Conservation (phyloP, 2,888 invertebrate genomes). For the Diadegma fenestrale region DNA sequence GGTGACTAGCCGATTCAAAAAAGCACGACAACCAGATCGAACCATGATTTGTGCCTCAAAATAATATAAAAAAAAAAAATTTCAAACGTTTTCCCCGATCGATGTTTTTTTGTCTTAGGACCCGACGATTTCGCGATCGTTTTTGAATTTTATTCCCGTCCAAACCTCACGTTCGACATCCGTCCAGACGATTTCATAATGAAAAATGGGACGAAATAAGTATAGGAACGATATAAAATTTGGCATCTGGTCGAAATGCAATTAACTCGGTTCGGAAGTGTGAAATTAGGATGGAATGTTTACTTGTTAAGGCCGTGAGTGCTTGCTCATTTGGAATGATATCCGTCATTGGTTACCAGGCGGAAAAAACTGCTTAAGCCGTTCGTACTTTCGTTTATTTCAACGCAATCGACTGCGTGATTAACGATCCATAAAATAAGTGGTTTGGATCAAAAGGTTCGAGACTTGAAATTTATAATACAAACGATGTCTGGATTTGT, state of each 20-base stretch:
- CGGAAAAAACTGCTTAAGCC: conserved; percentile 4
- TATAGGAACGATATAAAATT: background rate
- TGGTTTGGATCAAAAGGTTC: conserved; percentile 33
- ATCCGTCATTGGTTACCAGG: conserved; percentile 12
- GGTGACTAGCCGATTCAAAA: conserved; percentile 70
- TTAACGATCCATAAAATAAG: conserved; percentile 33
- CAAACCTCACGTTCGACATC: too few relatives aligned
- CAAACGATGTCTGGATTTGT: conserved; percentile 23
- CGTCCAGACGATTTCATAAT: too few relatives aligned
- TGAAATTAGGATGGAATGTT: background rate
- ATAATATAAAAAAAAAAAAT: too few relatives aligned
- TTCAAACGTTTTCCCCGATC: background rate
- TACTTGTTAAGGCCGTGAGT: background rate
- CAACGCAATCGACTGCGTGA: conserved; percentile 8
- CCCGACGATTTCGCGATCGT: too few relatives aligned
- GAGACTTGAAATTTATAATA: conserved; percentile 27
- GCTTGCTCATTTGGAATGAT: background rate
- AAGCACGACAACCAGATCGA: conserved; percentile 45
- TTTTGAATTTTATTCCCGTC: too few relatives aligned
- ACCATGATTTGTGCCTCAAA: conserved; percentile 1
- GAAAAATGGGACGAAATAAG: too few relatives aligned
- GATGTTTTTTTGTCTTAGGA: background rate
- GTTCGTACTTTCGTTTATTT: conserved; percentile 16
- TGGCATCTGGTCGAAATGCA: background rate
- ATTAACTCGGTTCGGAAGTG: background rate